A percentile compares a stretch with the other conserved stretches of the same genome.
Evolutionary conservation across 1,140 invertebrate species (phyloP).

Genomic region (Drosophila chauvacae): DNA sequence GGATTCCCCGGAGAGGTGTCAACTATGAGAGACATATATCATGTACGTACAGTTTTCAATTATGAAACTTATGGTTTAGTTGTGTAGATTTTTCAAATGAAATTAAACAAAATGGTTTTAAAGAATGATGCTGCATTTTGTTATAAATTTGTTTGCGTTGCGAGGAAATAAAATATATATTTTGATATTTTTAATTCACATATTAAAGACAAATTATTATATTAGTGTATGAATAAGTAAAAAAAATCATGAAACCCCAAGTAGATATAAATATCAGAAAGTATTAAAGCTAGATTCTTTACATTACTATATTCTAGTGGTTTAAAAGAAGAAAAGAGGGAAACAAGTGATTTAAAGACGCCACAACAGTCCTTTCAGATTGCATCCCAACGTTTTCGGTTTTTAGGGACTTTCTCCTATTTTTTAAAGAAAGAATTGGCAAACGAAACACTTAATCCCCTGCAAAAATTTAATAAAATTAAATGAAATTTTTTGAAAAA

Average conservation of each 20-base stretch:
- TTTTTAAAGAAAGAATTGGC: neutral
- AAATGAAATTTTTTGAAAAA: constrained; percentile 51
- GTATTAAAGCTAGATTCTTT: neutral
- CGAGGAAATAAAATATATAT: neutral
- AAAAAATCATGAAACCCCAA: too few species aligned
- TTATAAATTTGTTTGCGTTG: neutral
- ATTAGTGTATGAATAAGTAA: too few species aligned
- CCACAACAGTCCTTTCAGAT: constrained; percentile 4
- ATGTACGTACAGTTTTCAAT: constrained; percentile 31
- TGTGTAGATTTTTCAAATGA: neutral
- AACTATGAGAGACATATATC: constrained; percentile 17
- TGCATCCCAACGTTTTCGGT: neutral
- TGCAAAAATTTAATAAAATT: constrained; percentile 65
- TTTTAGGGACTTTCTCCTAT: neutral
- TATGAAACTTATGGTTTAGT: constrained; percentile 3
- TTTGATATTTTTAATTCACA: neutral
- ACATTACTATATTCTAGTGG: neutral
- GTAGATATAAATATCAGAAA: too few species aligned
- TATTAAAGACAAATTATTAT: neutral
- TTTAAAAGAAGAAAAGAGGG: constrained; percentile 37
- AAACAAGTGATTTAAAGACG: constrained; percentile 52
- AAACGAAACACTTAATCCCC: constrained; percentile 50
- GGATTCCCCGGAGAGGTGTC: constrained; percentile 14
- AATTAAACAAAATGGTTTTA: neutral
- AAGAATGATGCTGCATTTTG: neutral